Percentiles rank a stretch among this genome's conserved stretches.
phyloP scores from a whole-genome alignment of 2,113 vertebrate genomes.

The Natator depressus region DNA sequence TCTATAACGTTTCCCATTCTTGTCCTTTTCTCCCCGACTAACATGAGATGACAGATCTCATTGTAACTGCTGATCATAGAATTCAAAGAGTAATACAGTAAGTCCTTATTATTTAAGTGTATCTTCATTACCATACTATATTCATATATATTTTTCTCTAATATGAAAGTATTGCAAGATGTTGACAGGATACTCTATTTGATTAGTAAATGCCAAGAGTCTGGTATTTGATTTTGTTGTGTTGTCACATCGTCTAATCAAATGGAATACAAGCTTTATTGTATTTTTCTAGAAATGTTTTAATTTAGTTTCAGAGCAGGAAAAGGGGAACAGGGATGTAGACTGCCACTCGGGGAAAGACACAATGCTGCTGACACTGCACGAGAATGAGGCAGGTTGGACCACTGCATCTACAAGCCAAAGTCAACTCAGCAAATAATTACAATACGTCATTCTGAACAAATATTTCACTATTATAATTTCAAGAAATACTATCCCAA shows the following conservation, averaged over 20 bases:
- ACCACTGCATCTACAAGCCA: neutral
- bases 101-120: neutral
- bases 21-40: accelerated
- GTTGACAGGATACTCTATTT: neutral
- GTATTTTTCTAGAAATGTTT: neutral
- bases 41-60: neutral
- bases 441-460: neutral
- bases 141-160: neutral
- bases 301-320: neutral
- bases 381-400: neutral
- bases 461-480: neutral
- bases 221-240: neutral
- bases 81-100: neutral
- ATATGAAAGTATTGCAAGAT: neutral
- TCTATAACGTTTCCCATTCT: neutral
- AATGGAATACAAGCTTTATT: neutral
- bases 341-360: neutral
- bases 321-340: neutral
- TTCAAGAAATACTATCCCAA: neutral
- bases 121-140: neutral
- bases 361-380: neutral
- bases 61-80: neutral
- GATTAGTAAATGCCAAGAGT: neutral
- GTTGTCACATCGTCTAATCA: neutral
- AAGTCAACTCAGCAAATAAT: neutral